These are phyloP conservation scores for Papilio polyxenes DNA, from an alignment of 1,140 invertebrate genomes.

Conservation along the genomic window DNA sequence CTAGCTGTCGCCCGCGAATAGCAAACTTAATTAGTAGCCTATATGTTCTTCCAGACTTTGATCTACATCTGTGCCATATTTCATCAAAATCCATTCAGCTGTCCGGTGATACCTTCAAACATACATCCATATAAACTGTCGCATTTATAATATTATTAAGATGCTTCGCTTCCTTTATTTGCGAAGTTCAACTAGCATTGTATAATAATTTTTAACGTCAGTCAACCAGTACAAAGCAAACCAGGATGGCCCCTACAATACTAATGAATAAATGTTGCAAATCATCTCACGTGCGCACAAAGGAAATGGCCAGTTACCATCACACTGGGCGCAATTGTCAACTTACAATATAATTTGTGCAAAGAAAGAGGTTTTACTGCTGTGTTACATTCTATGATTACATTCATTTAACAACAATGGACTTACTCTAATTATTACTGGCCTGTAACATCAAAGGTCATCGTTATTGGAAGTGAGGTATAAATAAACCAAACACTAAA, in stretches of 20 bases:
- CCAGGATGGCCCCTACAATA: not conserved
- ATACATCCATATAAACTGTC: no score
- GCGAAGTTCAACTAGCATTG: no score
- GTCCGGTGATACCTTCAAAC: no score
- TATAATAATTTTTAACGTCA: no score
- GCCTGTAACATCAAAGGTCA: not conserved
- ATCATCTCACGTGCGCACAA: slow-evolving; percentile 12
- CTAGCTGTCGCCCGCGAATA: not conserved
- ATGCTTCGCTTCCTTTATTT: no score
- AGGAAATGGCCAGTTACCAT: slow-evolving; percentile 39
- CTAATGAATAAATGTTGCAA: not conserved
- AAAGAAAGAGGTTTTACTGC: not conserved
- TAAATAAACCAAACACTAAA: no score
- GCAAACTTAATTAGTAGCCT: no score
- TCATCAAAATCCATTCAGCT: no score
- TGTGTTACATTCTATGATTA: not conserved
- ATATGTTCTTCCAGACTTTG: no score
- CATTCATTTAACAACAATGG: not conserved
- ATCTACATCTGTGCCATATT: no score
- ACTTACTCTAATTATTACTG: not conserved
- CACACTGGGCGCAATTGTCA: slow-evolving; percentile 39
- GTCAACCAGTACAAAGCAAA: slow-evolving; percentile 12
- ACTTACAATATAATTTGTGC: not conserved
- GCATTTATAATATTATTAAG: no score
- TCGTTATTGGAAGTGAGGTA: no score